A percentile compares a stretch with the other conserved stretches of the same genome.
phyloP scores from a whole-genome alignment of 2,797 vertebrate genomes.

The Carapus acus region DNA sequence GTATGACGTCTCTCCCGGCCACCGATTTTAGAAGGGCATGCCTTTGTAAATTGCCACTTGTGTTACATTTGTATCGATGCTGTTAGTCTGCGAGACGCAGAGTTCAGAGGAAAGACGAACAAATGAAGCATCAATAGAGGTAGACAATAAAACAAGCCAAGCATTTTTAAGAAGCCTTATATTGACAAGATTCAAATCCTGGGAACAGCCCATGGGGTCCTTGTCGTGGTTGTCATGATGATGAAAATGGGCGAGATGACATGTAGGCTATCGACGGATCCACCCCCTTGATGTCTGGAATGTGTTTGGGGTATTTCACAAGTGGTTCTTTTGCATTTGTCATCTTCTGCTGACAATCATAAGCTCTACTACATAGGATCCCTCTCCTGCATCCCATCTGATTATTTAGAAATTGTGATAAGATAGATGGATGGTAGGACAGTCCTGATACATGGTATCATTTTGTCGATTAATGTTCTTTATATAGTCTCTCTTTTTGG shows the following conservation, averaged over 20 bases:
- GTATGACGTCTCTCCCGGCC: slow-evolving; percentile 32
- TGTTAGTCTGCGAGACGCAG: background rate
- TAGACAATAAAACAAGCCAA: background rate
- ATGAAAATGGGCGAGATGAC: no score
- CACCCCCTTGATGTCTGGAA: background rate
- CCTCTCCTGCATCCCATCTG: slow-evolving; percentile 14
- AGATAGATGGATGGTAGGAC: slow-evolving; percentile 23
- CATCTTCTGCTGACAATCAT: slow-evolving; percentile 10
- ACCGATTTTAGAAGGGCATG: slow-evolving; percentile 34
- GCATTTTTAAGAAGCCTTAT: no score
- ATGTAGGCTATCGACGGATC: no score
- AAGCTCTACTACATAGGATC: slow-evolving; percentile 19
- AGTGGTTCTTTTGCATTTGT: slow-evolving; percentile 7
- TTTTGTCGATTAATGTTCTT: no score
- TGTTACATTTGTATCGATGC: slow-evolving; percentile 2
- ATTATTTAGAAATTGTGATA: slow-evolving; percentile 35
- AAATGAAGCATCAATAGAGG: no score
- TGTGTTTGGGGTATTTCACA: slow-evolving; percentile 17
- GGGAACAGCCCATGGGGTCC: no score
- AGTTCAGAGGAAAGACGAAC: background rate
- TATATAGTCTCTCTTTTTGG: no score
- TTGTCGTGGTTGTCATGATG: no score
- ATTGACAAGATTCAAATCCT: no score
- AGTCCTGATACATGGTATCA: no score
- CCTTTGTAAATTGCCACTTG: slow-evolving; percentile 33